phyloP scores from a whole-genome alignment of 2,113 vertebrate species.

The Actinemys pallida region DNA sequence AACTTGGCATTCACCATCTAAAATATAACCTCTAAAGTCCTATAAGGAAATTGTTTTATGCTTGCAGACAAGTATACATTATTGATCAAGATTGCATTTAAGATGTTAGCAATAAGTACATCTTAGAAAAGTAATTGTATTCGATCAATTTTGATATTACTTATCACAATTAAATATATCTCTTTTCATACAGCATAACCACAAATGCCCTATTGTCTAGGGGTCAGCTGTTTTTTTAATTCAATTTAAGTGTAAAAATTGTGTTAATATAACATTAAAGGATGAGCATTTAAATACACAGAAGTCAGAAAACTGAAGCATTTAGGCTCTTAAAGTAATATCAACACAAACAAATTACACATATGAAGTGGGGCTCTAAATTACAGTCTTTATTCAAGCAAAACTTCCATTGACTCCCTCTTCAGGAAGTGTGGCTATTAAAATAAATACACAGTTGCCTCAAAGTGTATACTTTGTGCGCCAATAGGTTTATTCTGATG shows the following conservation, averaged over 20 bases:
- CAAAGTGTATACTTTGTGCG: not conserved
- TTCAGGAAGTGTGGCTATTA: not conserved
- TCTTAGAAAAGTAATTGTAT: not conserved
- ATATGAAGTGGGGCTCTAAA: accelerated
- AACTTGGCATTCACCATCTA: not conserved
- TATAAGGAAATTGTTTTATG: not conserved
- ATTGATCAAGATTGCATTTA: not conserved
- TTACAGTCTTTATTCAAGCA: not conserved
- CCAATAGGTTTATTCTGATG: accelerated
- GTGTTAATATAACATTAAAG: not conserved
- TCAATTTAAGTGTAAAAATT: not conserved
- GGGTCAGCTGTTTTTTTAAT: not conserved
- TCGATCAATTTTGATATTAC: not conserved
- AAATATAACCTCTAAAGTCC: not conserved
- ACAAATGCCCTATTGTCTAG: accelerated
- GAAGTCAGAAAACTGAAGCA: not conserved
- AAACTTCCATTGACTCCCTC: not conserved
- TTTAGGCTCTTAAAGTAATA: not conserved
- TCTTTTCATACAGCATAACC: not conserved
- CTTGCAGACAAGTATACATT: not conserved
- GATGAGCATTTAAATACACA: not conserved
- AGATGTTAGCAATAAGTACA: not conserved
- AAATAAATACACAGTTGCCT: not conserved
- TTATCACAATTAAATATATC: not conserved
- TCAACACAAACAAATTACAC: not conserved